Conservation (phyloP, 2,888 invertebrate genomes). For the Micoletzkya japonica region DNA sequence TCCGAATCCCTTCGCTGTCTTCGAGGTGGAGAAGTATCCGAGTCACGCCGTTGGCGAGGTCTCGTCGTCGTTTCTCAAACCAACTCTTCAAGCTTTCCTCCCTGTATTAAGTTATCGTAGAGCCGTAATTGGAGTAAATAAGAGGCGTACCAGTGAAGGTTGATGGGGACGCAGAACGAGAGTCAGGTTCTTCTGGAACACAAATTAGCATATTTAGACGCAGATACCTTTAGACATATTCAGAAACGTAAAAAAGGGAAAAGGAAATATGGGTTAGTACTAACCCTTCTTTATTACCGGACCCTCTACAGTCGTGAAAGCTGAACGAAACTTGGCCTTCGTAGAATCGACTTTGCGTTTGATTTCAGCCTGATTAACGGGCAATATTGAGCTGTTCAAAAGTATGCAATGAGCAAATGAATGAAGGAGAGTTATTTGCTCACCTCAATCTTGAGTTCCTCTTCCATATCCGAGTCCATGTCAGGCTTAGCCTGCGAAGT, state of each 20-base stretch:
- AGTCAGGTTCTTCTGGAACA: no score
- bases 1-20: constrained; percentile 5
- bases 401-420: neutral
- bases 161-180: no score
- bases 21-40: constrained; percentile 19
- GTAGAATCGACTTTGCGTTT: constrained; percentile 17
- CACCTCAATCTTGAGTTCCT: constrained; percentile 28
- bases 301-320: constrained; percentile 1
- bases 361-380: constrained; percentile 4
- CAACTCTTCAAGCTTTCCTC: no score
- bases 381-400: neutral
- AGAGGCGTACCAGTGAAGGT: no score
- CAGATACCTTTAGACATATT: no score
- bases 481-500: constrained; percentile 11
- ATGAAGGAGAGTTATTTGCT: neutral
- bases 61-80: no score
- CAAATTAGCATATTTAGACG: no score
- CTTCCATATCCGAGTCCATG: constrained; percentile 27
- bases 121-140: no score
- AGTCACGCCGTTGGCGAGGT: constrained; percentile 5
- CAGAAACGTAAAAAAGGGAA: no score
- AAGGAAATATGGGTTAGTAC: neutral
- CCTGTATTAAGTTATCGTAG: no score
- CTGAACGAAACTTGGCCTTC: constrained; percentile 20
- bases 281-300: constrained; percentile 21